Percentiles rank a stretch among this genome's conserved stretches.
These are phyloP conservation scores for Plagodis dolabraria DNA, from an alignment of 2,888 invertebrate species.

Conservation along the genomic window DNA sequence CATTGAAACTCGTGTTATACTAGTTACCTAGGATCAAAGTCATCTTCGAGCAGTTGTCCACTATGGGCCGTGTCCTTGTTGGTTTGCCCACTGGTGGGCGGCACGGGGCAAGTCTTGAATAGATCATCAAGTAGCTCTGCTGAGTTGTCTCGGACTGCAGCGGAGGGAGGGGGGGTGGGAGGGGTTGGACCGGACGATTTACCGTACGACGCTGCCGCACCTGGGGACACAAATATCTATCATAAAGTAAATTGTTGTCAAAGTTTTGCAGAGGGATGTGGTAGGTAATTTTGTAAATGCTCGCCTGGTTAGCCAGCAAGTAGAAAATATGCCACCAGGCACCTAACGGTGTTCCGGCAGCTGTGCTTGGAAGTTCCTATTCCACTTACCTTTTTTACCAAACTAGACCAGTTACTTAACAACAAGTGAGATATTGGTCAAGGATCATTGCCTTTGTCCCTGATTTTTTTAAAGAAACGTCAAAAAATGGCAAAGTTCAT, in stretches of 20 bases:
- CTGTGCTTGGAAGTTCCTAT: too few relatives aligned
- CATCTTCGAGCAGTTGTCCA: conserved; percentile 71
- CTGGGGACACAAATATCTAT: conserved; percentile 40
- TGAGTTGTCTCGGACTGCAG: conserved; percentile 45
- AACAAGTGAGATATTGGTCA: too few relatives aligned
- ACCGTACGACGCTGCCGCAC: conserved; percentile 70
- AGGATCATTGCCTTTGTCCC: too few relatives aligned
- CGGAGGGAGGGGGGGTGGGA: conserved; percentile 34
- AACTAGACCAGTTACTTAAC: too few relatives aligned
- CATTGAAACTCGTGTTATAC: too few relatives aligned
- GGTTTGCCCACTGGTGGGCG: not conserved
- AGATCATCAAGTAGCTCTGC: conserved; percentile 82
- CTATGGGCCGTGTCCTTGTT: conserved; percentile 31
- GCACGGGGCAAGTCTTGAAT: conserved; percentile 83
- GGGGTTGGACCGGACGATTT: conserved; percentile 54
- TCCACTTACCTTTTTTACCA: too few relatives aligned
- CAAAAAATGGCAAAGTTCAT: too few relatives aligned
- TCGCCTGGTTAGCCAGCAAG: too few relatives aligned
- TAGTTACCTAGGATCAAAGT: conserved; percentile 86
- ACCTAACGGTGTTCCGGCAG: too few relatives aligned
- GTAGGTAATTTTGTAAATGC: not conserved
- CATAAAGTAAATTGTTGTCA: not conserved
- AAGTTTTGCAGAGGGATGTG: not conserved
- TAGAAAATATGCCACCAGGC: too few relatives aligned
- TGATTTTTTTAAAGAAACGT: too few relatives aligned